Conservation (phyloP, 92 coral and sea anemone species). For the Phenganax stokvisi region DNA sequence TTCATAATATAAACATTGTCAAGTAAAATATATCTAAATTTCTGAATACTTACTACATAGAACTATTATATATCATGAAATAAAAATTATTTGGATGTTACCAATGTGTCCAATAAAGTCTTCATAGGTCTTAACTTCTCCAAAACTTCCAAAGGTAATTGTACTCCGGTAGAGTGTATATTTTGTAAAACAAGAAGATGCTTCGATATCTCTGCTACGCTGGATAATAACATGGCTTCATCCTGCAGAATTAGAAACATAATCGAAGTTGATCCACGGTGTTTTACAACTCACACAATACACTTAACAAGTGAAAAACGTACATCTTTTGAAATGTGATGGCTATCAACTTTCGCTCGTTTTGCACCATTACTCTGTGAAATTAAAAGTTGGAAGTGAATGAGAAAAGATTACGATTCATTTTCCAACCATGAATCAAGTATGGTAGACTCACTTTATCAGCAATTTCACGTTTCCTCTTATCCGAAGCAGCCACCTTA, state of each 20-base stretch:
- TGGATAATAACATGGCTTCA: not conserved
- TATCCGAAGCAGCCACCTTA: not conserved
- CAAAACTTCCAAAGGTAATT: not conserved
- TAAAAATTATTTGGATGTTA: slow-evolving; percentile 12
- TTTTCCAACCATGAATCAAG: not conserved
- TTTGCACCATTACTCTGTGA: slow-evolving; percentile 18
- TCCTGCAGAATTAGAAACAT: not conserved
- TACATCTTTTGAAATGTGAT: slow-evolving; percentile 15
- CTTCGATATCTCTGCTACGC: slow-evolving; percentile 8
- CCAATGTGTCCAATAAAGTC: slow-evolving; percentile 29
- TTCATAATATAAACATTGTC: not conserved
- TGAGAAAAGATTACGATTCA: not conserved
- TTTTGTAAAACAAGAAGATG: not conserved
- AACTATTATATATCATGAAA: not conserved
- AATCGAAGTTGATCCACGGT: not conserved
- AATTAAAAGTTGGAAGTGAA: not conserved
- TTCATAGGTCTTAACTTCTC: slow-evolving; percentile 27
- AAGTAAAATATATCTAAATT: not conserved
- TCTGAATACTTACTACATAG: not conserved
- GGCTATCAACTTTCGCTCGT: slow-evolving; percentile 21
- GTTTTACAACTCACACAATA: not conserved
- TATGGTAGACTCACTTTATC: not conserved
- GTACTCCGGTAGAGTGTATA: not conserved
- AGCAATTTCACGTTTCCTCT: slow-evolving; percentile 13
- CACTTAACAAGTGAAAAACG: not conserved